Percentiles rank a stretch among this genome's conserved stretches.
phyloP scores from a whole-genome alignment of 2,113 vertebrate species.

The Pteruthius melanotis region DNA sequence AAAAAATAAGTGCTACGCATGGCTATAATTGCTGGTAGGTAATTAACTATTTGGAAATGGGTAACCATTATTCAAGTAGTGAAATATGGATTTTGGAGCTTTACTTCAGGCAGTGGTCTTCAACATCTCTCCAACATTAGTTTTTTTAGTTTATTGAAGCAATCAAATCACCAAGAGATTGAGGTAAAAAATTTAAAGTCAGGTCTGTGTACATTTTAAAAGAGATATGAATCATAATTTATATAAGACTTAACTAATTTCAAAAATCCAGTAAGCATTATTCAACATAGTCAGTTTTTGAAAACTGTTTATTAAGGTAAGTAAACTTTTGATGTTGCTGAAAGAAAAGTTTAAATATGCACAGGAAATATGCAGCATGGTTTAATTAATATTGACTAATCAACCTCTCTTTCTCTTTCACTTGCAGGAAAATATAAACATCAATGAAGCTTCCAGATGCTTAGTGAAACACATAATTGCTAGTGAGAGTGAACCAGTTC shows the following conservation, averaged over 20 bases:
- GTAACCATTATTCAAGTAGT: neutral
- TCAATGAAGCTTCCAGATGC: slow-evolving; percentile 90
- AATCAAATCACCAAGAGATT: neutral
- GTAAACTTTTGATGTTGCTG: neutral
- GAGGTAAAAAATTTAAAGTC: neutral
- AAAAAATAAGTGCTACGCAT: neutral
- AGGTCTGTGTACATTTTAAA: neutral
- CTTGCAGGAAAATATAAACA: slow-evolving; percentile 91
- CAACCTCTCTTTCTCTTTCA: neutral
- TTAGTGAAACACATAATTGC: slow-evolving; percentile 96
- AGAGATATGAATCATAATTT: neutral
- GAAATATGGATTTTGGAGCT: neutral
- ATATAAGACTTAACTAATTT: neutral
- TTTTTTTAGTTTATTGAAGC: neutral
- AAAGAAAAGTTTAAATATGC: neutral
- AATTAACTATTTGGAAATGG: neutral
- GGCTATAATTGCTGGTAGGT: neutral
- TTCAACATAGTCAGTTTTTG: neutral
- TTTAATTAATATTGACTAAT: slow-evolving; percentile 23
- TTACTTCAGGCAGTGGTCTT: neutral
- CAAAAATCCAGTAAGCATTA: neutral
- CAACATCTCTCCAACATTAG: neutral
- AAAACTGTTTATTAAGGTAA: neutral
- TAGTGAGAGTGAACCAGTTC: slow-evolving; percentile 86
- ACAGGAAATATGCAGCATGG: neutral